phyloP scores from a whole-genome alignment of 2,888 invertebrate species.

The Eudasyphora cyanicolor region DNA sequence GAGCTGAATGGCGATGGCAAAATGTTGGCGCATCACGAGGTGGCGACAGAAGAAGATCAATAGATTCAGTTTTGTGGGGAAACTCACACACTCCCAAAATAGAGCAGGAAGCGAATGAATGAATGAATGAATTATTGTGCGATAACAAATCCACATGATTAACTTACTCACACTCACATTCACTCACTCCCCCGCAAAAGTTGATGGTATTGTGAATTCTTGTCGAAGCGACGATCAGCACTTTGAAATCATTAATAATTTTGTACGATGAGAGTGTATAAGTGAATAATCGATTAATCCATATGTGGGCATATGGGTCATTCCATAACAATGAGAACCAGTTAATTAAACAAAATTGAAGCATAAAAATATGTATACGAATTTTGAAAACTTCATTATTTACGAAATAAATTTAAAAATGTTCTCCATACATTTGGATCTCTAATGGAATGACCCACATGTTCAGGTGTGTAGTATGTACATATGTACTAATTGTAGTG shows the following conservation, averaged over 20 bases:
- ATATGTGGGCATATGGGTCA: not conserved
- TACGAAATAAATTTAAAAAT: too few species aligned
- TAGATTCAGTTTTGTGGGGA: not conserved
- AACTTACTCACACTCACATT: not conserved
- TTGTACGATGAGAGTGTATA: not conserved
- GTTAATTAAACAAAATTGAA: too few species aligned
- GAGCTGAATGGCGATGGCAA: slow-evolving; percentile 39
- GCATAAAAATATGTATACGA: too few species aligned
- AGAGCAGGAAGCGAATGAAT: not conserved
- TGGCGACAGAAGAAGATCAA: slow-evolving; percentile 45
- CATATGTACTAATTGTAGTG: slow-evolving; percentile 10
- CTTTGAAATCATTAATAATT: not conserved
- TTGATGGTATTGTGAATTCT: slow-evolving; percentile 13
- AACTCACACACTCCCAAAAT: not conserved
- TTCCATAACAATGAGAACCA: not conserved
- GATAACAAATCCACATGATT: not conserved
- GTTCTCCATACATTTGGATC: too few species aligned
- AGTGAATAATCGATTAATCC: too few species aligned
- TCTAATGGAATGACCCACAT: not conserved
- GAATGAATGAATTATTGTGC: not conserved
- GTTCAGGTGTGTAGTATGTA: not conserved
- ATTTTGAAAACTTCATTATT: too few species aligned
- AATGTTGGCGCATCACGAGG: not conserved
- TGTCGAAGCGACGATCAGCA: not conserved
- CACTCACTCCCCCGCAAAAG: not conserved